Evolutionary conservation across 2,797 vertebrate species (phyloP).

Genomic region (Chelon auratus): DNA sequence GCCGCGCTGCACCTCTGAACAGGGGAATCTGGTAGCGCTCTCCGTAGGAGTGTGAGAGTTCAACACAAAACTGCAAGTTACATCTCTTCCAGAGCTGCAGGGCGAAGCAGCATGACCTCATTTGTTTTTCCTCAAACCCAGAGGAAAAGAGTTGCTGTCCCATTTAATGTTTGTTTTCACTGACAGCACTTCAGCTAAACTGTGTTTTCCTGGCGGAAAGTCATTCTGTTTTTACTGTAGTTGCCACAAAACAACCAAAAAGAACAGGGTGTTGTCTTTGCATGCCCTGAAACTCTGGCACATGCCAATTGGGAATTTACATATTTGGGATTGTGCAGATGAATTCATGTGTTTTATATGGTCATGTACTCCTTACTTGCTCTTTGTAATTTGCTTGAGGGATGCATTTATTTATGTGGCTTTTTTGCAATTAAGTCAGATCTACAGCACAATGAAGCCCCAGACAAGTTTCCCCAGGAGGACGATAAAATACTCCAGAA

Average conservation of each 20-base stretch:
- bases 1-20: slow-evolving; percentile 8
- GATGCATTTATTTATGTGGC: background rate
- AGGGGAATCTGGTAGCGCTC: background rate
- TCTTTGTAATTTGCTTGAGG: slow-evolving; percentile 40
- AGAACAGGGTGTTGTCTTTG: slow-evolving; percentile 11
- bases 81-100: slow-evolving; percentile 27
- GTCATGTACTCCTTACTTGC: slow-evolving; percentile 23
- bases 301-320: slow-evolving; percentile 9
- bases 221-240: slow-evolving; percentile 26
- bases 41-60: slow-evolving; percentile 37
- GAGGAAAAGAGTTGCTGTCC: slow-evolving; percentile 30
- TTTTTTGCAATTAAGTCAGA: slow-evolving; percentile 10
- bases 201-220: slow-evolving; percentile 29
- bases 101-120: slow-evolving; percentile 41
- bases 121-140: slow-evolving; percentile 38
- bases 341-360: slow-evolving; percentile 14
- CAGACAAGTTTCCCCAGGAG: slow-evolving; percentile 27
- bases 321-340: background rate
- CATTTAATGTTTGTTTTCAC: slow-evolving; percentile 56
- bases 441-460: background rate
- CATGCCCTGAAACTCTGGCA: background rate
- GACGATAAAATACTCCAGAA: slow-evolving; percentile 30
- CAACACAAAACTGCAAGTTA: slow-evolving; percentile 25
- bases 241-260: slow-evolving; percentile 15
- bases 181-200: slow-evolving; percentile 40